Evolutionary conservation across 2,888 invertebrate genomes (phyloP).

Genomic region (Chloromyia formosa): DNA sequence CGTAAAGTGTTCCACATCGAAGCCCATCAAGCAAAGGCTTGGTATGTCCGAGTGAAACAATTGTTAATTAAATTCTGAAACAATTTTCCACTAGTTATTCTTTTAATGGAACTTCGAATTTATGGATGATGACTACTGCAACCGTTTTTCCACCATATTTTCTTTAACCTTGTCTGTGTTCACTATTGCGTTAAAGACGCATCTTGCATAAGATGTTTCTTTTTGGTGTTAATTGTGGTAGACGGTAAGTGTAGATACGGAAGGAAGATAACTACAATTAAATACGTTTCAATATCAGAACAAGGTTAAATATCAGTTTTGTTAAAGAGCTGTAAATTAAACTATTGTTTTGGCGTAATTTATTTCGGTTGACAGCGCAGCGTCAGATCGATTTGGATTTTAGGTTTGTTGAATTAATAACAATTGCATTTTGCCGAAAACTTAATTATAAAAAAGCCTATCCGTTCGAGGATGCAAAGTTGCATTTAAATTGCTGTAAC

Average conservation of each 20-base stretch:
- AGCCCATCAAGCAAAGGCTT: not conserved
- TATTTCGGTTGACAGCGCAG: not conserved
- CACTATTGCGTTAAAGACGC: conserved; percentile 21
- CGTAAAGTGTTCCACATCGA: no score
- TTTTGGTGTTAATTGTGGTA: no score
- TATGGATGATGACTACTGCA: not conserved
- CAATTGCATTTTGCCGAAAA: not conserved
- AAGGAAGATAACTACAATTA: conserved; percentile 32
- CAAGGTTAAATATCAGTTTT: conserved; percentile 34
- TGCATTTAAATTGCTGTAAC: no score
- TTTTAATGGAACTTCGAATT: not conserved
- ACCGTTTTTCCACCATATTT: not conserved
- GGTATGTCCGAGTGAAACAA: not conserved
- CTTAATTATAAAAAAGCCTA: not conserved
- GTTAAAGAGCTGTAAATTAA: conserved; percentile 1
- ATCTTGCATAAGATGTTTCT: not conserved
- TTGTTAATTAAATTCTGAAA: not conserved
- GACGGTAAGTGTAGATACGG: conserved; percentile 20
- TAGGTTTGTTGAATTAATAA: conserved; percentile 19
- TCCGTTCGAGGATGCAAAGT: no score
- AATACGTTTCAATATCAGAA: conserved; percentile 35
- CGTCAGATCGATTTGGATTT: not conserved
- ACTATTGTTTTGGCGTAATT: conserved; percentile 3
- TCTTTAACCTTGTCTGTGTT: conserved; percentile 16
- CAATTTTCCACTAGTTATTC: not conserved